A percentile compares a stretch with the other conserved stretches of the same genome.
phyloP scores from a whole-genome alignment of 2,888 invertebrate species.

The Drosophila meridiana region DNA sequence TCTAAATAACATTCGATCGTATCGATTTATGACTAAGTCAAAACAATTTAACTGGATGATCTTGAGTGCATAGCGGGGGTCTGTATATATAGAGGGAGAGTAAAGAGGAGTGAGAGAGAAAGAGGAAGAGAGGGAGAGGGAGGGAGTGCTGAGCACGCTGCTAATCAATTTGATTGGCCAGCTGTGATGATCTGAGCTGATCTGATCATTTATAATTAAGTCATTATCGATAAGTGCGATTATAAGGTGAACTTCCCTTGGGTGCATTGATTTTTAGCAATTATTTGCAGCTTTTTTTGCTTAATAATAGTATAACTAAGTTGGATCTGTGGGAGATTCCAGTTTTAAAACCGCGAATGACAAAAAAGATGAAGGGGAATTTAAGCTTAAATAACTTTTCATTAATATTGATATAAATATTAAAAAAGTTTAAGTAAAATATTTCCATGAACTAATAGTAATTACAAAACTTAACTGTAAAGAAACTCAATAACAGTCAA shows the following conservation, averaged over 20 bases:
- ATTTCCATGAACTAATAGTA: background rate
- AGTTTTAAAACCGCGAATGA: background rate
- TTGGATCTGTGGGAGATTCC: background rate
- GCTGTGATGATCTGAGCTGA: constrained; percentile 4
- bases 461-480: no score
- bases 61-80: constrained; percentile 25
- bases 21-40: constrained; percentile 27
- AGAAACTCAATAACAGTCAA: no score
- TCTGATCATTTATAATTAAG: constrained; percentile 42
- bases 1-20: background rate
- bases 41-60: constrained; percentile 28
- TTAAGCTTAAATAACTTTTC: background rate
- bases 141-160: background rate
- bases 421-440: background rate
- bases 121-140: no score
- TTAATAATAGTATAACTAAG: background rate
- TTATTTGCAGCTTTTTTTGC: background rate
- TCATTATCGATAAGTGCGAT: constrained; percentile 10
- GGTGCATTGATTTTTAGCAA: background rate
- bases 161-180: constrained; percentile 33
- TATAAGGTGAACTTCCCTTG: background rate
- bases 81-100: background rate
- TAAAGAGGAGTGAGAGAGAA: no score
- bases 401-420: background rate
- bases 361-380: background rate